Percentiles rank a stretch among this genome's conserved stretches.
Conservation (phyloP, 2,113 vertebrate species). For the Lophotis ruficrista region DNA sequence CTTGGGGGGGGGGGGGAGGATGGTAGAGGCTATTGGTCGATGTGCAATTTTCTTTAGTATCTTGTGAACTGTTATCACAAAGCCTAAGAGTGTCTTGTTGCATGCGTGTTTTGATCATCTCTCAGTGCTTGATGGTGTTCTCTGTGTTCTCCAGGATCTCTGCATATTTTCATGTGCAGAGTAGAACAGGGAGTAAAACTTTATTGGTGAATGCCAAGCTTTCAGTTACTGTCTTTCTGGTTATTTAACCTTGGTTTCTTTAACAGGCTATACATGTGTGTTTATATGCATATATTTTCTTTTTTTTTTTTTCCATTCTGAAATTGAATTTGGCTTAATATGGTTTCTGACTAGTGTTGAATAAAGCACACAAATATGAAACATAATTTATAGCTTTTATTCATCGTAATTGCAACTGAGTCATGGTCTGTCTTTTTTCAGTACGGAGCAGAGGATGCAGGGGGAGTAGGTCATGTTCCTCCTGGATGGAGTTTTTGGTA, state of each 20-base stretch:
- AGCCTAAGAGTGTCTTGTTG: background rate
- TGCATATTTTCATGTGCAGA: rapidly evolving
- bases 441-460: conserved; percentile 90
- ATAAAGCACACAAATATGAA: background rate
- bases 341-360: background rate
- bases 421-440: conserved; percentile 56
- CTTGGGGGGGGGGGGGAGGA: background rate
- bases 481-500: conserved; percentile 95
- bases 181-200: background rate
- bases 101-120: background rate
- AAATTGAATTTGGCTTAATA: background rate
- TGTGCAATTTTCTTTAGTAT: background rate
- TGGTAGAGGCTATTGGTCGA: background rate
- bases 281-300: background rate
- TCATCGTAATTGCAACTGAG: background rate
- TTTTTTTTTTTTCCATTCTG: background rate
- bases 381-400: background rate
- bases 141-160: background rate
- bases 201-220: background rate
- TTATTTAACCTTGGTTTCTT: background rate
- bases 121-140: background rate
- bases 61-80: background rate
- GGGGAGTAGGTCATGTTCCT: conserved; percentile 89
- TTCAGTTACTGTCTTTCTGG: background rate
- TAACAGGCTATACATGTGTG: rapidly evolving